A percentile compares a stretch with the other conserved stretches of the same genome.
Conservation (phyloP, 2,113 vertebrate genomes). For the Ranitomeya imitator region DNA sequence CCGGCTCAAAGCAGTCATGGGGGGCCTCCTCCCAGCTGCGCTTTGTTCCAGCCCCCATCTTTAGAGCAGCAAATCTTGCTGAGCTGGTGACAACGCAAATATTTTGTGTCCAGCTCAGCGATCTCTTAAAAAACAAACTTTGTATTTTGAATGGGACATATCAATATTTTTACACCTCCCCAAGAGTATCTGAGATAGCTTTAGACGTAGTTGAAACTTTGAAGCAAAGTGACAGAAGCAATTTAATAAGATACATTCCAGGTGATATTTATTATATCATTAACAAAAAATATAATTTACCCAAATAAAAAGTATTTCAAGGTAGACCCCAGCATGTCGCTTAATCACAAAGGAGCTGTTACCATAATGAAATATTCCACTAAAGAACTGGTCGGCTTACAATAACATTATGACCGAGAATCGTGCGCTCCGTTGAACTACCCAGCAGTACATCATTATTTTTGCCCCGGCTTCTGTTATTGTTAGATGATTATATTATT, state of each 20-base stretch:
- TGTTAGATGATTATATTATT: constrained; percentile 4
- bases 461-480: not conserved
- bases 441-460: not conserved
- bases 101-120: constrained; percentile 31
- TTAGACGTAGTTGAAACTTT: not conserved
- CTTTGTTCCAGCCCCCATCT: too few relatives aligned
- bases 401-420: not conserved
- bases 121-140: constrained; percentile 11
- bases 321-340: constrained; percentile 20
- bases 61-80: constrained; percentile 50
- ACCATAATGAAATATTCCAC: not conserved
- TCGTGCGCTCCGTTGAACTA: not conserved
- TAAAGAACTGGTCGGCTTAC: not conserved
- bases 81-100: constrained; percentile 45
- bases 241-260: constrained; percentile 27
- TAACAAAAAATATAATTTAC: constrained; percentile 28
- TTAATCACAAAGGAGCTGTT: not conserved
- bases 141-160: constrained; percentile 17
- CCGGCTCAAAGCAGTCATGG: too few relatives aligned
- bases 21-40: too few relatives aligned
- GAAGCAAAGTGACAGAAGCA: constrained; percentile 10
- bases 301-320: not conserved
- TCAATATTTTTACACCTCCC: constrained; percentile 42
- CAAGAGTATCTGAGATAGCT: constrained; percentile 23
- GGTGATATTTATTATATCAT: constrained; percentile 26